Base-by-base conservation (phyloP, 2,888 invertebrate genomes). In the Cheilosia grossa region DNA sequence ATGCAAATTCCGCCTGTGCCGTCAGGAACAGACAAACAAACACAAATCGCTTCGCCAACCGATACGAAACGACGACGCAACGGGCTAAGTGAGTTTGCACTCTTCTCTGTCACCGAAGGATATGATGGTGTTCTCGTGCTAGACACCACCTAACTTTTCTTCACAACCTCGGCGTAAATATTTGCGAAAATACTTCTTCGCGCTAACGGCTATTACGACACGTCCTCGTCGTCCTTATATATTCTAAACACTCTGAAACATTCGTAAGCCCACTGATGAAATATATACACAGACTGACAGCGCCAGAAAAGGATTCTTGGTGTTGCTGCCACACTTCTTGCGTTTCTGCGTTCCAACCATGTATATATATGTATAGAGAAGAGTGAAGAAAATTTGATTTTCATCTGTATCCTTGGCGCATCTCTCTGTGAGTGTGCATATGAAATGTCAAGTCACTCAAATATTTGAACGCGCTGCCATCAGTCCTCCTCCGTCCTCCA, bases 361-460 rank as follows among this genome's bases (percentile, higher is more conserved):
- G 2, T 30, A 3, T 30, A 30, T 9, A 30, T 30, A 2, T 30
- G 0, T 4, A 24, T 27, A 27, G 27, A 27, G 27, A 27, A 64
- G 74, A 81, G 80, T 80, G 80, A 85, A 72, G 81, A 77, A 85
- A 85, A 85, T 85, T 85, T 85, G 81, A 85, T 85, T 85, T 81
- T 81, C 72, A 56, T 64, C 63, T 37, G 13, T 80, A 59, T 74
- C 73, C 79, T 73, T 70, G 72, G 72, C 72, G 72, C 64, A 72
- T 27, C 53, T 9, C 27, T 61, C 53, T 63, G 37, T n/a, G 73
- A 53, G 75, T 63, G 75, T 77, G 81, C 85, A 85, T 85, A 81
- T 85, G 81, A 85, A 85, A 85, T 85, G 85, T 85, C 80, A 85
- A 85, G 85, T 85, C 85, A 85, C 81, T 85, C 85, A 85, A 85